These are phyloP conservation scores for Felis chaus DNA, from an alignment of 2,113 vertebrate genomes.

Conservation along the genomic window DNA sequence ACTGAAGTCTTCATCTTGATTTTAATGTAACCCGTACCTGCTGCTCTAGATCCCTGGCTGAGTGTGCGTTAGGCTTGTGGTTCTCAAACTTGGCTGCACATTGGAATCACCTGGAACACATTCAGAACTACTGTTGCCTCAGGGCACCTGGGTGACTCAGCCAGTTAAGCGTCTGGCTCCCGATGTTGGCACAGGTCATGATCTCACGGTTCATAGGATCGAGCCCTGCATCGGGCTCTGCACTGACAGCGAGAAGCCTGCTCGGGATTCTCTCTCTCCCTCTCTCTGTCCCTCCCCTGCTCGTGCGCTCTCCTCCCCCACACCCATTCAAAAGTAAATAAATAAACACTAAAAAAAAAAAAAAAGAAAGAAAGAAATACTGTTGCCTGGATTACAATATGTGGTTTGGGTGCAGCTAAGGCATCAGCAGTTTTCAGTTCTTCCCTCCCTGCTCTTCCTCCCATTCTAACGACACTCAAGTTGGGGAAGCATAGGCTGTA, in stretches of 20 bases:
- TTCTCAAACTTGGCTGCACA: background rate
- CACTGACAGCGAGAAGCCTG: no score
- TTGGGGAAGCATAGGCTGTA: background rate
- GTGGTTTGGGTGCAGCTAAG: background rate
- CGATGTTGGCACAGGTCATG: no score
- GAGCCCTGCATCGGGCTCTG: no score
- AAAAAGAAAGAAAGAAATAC: background rate
- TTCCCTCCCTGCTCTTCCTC: background rate
- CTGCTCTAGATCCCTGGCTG: background rate
- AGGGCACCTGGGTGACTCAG: no score
- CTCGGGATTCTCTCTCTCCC: no score
- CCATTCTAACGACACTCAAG: background rate
- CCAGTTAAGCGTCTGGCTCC: no score
- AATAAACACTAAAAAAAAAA: no score
- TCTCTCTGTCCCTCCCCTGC: no score
- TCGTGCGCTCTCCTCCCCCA: no score
- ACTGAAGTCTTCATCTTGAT: background rate
- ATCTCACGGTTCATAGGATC: no score
- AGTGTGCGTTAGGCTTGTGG: background rate
- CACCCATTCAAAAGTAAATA: no score
- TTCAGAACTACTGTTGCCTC: background rate
- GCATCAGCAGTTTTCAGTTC: background rate
- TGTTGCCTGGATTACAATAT: background rate
- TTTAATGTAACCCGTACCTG: background rate
- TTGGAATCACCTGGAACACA: background rate